Base-by-base conservation (phyloP, 2,797 vertebrate species). In the Protosalanx chinensis region DNA sequence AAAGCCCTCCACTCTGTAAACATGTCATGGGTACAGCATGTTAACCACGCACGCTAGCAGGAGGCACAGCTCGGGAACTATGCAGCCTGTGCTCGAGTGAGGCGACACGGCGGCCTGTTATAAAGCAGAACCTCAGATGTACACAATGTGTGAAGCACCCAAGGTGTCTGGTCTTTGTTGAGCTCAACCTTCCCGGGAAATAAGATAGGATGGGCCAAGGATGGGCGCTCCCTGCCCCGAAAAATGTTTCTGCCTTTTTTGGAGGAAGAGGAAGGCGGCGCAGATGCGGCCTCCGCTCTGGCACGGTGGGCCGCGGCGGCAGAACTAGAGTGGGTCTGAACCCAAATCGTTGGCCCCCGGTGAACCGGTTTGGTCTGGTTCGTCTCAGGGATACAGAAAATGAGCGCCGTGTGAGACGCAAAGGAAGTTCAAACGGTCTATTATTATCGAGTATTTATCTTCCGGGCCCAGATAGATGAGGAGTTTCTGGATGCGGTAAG, bases 211-310 rank as follows among this genome's bases (percentile, higher is more conserved):
- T 27, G 78, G 75, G 80, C 82, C 82, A 74, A 83, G 80, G 87
- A 86, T 82, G 80, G 57, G 53, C 71, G 62, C 81, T 27, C 81
- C 76, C 72, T 75, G 80, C 65, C 74, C 74, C 75, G 1, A n/a
- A 56, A 84, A 81, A 91, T 92, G 88, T 88, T 93, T 91, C 88
- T 91, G 80, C 91, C 91, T 93, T 93, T 92, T 93, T 91, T 90
- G 92, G 92, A 89, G 85, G 87, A 56, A n/a, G 51, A 56, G 16
- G 51, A 46, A 89, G 85, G 86, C 87, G 84, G 77, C 70, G 62
- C 76, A 60, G 70, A 79, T 76, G 79, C 75, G 57, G 77, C 29
- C 73, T 84, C 1, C 8, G 73, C 71, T 87, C 81, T 87, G 86
- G 87, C 85, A 79, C 46, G 1, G 41, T 35, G n/a, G 15, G 18